phyloP scores from a whole-genome alignment of 2,113 vertebrate species.

The Xyliphius kryptos region DNA sequence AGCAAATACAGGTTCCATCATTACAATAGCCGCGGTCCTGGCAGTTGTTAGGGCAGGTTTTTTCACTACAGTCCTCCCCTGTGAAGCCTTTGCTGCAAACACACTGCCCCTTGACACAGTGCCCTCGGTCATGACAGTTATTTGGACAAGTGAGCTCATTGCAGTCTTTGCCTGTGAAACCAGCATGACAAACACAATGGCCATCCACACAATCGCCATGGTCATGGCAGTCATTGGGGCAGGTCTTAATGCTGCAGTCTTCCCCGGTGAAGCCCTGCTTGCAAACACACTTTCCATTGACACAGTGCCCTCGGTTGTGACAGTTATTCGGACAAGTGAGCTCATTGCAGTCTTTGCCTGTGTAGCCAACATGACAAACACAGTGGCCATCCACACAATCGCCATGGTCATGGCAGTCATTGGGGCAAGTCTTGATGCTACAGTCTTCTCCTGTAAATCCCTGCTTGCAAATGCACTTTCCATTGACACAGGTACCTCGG shows the following conservation, averaged over 20 bases:
- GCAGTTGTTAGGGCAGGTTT: conserved; percentile 77
- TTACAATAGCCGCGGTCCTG: conserved; percentile 70
- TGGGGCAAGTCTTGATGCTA: conserved; percentile 73
- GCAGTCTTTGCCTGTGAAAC: conserved; percentile 76
- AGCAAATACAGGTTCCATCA: conserved; percentile 76
- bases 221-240: conserved; percentile 73
- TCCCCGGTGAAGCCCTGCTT: conserved; percentile 74
- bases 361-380: conserved; percentile 69
- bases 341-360: conserved; percentile 75
- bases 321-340: conserved; percentile 78
- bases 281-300: conserved; percentile 73
- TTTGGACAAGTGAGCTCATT: conserved; percentile 69
- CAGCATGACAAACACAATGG: conserved; percentile 72
- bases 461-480: conserved; percentile 73
- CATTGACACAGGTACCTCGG: conserved; percentile 68
- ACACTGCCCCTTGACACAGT: conserved; percentile 76
- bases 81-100: conserved; percentile 75
- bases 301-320: conserved; percentile 65
- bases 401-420: conserved; percentile 70
- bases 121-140: conserved; percentile 74
- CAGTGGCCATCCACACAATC: conserved; percentile 80
- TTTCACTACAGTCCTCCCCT: conserved; percentile 75
- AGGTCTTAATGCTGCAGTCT: conserved; percentile 77
- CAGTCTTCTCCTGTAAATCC: conserved; percentile 79
- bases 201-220: conserved; percentile 77